These are phyloP conservation scores for Pampusana beccarii DNA, from an alignment of 2,113 vertebrate species.

Conservation along the genomic window DNA sequence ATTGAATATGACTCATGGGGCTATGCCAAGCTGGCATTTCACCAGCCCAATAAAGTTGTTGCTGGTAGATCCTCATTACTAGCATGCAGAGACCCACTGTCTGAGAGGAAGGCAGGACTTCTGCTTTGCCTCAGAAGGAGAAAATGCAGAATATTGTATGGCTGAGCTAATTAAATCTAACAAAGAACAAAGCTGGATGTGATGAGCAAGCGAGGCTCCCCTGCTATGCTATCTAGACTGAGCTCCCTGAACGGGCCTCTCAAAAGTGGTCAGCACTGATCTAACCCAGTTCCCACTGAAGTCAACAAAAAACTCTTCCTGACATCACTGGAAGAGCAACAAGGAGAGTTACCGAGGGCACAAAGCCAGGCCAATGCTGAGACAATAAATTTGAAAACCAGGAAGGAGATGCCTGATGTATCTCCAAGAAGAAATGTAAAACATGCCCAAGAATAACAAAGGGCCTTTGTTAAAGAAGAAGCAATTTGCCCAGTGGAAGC, in stretches of 20 bases:
- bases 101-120: not conserved
- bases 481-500: not conserved
- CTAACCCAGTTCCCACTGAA: constrained; percentile 33
- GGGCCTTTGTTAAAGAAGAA: constrained; percentile 25
- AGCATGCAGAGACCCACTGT: not conserved
- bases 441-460: constrained; percentile 9
- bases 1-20: not conserved
- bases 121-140: not conserved
- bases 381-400: constrained; percentile 33
- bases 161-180: constrained; percentile 12
- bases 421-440: constrained; percentile 34
- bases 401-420: not conserved
- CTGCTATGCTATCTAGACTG: not conserved
- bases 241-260: not conserved
- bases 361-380: not conserved
- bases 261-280: not conserved
- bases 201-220: not conserved
- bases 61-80: constrained; percentile 34
- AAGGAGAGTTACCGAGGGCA: not conserved
- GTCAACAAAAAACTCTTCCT: not conserved
- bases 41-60: constrained; percentile 30
- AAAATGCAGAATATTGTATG: constrained; percentile 26
- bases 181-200: constrained; percentile 18
- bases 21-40: constrained; percentile 48
- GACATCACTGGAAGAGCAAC: not conserved